phyloP scores from a whole-genome alignment of 2,888 invertebrate genomes.

The Dynastes tityus region DNA sequence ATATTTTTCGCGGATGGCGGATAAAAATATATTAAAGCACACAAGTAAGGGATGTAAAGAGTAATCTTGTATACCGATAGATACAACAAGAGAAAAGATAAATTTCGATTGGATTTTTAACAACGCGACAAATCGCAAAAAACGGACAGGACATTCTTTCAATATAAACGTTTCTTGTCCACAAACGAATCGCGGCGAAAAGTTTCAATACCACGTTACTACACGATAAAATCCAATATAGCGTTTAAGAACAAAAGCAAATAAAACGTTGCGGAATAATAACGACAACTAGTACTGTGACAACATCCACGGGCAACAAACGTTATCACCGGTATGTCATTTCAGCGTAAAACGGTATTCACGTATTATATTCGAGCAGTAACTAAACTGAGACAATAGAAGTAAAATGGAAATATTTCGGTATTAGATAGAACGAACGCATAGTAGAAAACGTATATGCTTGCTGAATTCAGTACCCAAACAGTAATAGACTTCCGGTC shows the following conservation, averaged over 20 bases:
- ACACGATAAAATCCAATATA: slow-evolving; percentile 28
- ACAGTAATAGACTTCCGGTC: slow-evolving; percentile 55
- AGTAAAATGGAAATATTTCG: slow-evolving; percentile 45
- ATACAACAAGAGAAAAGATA: neutral
- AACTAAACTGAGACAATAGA: slow-evolving; percentile 44
- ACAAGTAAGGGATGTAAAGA: too few species aligned
- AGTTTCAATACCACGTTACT: neutral
- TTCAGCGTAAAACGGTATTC: slow-evolving; percentile 21
- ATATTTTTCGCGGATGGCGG: too few species aligned
- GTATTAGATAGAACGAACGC: slow-evolving; percentile 36
- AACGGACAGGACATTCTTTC: neutral
- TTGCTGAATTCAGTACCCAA: slow-evolving; percentile 35
- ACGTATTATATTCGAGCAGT: slow-evolving; percentile 37
- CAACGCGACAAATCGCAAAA: neutral
- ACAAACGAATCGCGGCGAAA: neutral
- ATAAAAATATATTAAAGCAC: too few species aligned
- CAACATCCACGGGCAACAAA: slow-evolving; percentile 29
- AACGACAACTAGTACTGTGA: slow-evolving; percentile 18
- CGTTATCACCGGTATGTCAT: slow-evolving; percentile 45
- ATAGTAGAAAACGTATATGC: slow-evolving; percentile 10
- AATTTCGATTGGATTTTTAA: neutral
- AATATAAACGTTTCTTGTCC: neutral
- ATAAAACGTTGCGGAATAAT: slow-evolving; percentile 29
- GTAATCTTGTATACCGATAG: too few species aligned
- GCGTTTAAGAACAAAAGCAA: slow-evolving; percentile 11